These are phyloP conservation scores for Pionites leucogaster DNA, from an alignment of 2,113 vertebrate species.

Conservation along the genomic window DNA sequence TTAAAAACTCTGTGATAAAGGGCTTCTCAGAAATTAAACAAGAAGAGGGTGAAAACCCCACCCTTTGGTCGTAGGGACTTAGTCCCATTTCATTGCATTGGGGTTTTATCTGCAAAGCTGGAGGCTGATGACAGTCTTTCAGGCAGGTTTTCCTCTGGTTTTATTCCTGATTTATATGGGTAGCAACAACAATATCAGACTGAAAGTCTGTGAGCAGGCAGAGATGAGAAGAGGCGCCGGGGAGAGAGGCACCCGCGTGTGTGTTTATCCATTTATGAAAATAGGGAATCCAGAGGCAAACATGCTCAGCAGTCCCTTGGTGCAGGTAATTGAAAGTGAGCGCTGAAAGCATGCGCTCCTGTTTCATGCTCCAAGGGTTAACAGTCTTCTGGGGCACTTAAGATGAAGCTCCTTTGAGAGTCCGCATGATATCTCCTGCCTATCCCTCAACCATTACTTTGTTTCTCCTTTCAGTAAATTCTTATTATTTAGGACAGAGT, in stretches of 20 bases:
- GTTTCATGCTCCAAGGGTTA: conserved; percentile 20
- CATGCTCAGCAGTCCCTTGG: background rate
- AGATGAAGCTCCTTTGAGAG: background rate
- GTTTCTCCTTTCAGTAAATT: conserved; percentile 34
- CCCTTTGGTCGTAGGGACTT: background rate
- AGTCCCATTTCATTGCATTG: background rate
- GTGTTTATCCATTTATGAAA: background rate
- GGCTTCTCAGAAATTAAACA: conserved; percentile 50
- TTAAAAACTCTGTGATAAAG: conserved; percentile 25
- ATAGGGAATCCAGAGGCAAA: background rate
- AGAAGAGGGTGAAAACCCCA: background rate
- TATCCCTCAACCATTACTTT: background rate
- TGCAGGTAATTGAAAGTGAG: conserved; percentile 17
- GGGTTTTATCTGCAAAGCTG: background rate
- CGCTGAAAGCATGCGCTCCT: background rate
- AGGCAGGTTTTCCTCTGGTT: background rate
- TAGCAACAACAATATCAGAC: background rate
- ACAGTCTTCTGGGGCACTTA: conserved; percentile 22
- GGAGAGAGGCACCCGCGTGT: background rate
- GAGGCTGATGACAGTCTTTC: background rate
- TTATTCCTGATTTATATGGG: background rate
- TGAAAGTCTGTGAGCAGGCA: background rate
- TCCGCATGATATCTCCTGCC: background rate
- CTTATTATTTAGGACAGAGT: conserved; percentile 9
- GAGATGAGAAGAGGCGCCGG: background rate